Percentiles rank a stretch among this genome's conserved stretches.
Evolutionary conservation across 2,113 vertebrate genomes (phyloP).

Genomic region (Accipiter virgatus): DNA sequence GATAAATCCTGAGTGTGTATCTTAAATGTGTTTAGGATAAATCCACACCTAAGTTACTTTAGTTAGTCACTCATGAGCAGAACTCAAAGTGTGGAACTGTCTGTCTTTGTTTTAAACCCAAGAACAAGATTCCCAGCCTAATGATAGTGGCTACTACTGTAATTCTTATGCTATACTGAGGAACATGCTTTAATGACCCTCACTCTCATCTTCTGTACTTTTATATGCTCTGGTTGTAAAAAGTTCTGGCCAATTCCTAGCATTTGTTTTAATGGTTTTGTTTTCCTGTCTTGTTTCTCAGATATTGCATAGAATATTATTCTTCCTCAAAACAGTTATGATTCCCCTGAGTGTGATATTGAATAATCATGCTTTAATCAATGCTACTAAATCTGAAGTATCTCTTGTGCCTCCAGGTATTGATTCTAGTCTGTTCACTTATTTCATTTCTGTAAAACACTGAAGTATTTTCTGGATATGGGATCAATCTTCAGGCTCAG

Average conservation of each 20-base stretch:
- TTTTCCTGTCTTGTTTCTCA: neutral
- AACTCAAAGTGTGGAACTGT: neutral
- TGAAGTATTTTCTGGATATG: neutral
- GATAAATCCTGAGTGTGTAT: no score
- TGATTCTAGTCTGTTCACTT: neutral
- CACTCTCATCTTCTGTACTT: neutral
- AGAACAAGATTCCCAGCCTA: neutral
- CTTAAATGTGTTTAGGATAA: neutral
- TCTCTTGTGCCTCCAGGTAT: conserved; percentile 12
- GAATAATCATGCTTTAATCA: conserved; percentile 51
- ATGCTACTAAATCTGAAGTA: conserved; percentile 35
- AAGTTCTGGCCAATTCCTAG: neutral
- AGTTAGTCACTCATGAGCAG: neutral
- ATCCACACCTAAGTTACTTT: neutral
- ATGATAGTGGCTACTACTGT: neutral
- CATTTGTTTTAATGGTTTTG: neutral
- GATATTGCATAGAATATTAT: neutral
- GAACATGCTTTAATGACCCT: neutral
- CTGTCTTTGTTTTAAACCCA: neutral
- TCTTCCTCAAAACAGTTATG: conserved; percentile 35
- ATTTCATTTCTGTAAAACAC: neutral
- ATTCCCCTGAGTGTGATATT: neutral
- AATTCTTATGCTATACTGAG: neutral
- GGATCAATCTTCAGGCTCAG: neutral
- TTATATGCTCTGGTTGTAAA: neutral